Evolutionary conservation across 2,113 vertebrate genomes (phyloP).

Genomic region (Trematocara marginatum): DNA sequence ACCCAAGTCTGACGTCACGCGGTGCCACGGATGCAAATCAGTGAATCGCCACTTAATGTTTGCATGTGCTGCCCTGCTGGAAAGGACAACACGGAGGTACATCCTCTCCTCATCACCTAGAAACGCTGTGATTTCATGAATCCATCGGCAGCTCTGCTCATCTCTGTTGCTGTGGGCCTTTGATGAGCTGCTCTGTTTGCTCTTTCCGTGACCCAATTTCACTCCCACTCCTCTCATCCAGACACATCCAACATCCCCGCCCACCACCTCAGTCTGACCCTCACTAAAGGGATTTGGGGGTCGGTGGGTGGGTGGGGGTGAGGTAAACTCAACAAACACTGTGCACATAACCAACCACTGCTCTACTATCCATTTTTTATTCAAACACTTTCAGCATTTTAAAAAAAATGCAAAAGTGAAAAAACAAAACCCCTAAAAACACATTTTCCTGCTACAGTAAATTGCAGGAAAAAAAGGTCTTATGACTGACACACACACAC

Average conservation of each 20-base stretch:
- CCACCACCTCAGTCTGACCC: background rate
- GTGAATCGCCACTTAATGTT: background rate
- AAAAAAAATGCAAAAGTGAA: background rate
- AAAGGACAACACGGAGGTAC: background rate
- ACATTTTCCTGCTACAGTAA: background rate
- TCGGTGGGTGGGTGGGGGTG: background rate
- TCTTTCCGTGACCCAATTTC: slow-evolving; percentile 32
- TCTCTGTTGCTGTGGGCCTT: background rate
- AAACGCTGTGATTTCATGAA: background rate
- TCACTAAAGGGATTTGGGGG: background rate
- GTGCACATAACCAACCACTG: background rate
- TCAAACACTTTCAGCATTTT: background rate
- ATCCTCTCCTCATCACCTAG: background rate
- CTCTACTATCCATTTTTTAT: background rate
- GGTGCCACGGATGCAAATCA: background rate
- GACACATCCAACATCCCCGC: slow-evolving; percentile 9
- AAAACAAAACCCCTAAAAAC: background rate
- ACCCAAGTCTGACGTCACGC: background rate
- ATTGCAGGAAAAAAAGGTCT: background rate
- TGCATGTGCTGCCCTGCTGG: background rate
- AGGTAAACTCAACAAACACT: background rate
- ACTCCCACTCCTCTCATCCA: background rate
- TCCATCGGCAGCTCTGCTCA: slow-evolving; percentile 4
- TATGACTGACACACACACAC: no score
- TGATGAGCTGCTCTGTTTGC: slow-evolving; percentile 22